A percentile compares a stretch with the other conserved stretches of the same genome.
Conservation (phyloP, 2,113 vertebrate genomes). For the Okapia johnstoni region DNA sequence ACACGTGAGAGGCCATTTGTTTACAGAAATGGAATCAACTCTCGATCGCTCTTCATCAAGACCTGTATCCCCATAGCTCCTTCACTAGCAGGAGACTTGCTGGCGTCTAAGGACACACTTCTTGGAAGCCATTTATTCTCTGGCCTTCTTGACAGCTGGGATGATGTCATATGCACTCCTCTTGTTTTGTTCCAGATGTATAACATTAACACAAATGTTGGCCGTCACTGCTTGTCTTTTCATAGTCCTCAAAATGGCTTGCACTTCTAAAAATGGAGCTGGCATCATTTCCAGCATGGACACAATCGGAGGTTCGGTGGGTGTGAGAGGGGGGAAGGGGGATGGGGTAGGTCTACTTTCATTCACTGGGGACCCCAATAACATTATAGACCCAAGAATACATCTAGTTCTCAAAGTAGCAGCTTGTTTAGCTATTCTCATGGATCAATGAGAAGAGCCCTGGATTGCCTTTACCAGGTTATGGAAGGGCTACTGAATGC, state of each 20-base stretch:
- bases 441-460: not conserved
- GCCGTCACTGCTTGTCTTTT: not conserved
- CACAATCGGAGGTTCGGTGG: not conserved
- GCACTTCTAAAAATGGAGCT: not conserved
- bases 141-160: not conserved
- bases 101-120: not conserved
- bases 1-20: rapidly evolving
- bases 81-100: not conserved
- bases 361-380: not conserved
- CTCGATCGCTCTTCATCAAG: rapidly evolving
- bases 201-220: not conserved
- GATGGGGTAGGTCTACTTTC: not conserved
- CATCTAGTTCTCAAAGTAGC: not conserved
- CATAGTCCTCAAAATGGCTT: not conserved
- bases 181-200: slow-evolving; percentile 23
- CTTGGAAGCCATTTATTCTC: not conserved
- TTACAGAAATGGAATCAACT: not conserved
- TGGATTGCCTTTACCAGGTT: not conserved
- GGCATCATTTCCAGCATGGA: not conserved
- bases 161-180: not conserved
- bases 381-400: not conserved
- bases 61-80: not conserved
- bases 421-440: not conserved
- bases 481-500: not conserved
- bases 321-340: not conserved